Evolutionary conservation across 2,888 invertebrate genomes (phyloP).

Genomic region (Caenorhabditis zanzibari): DNA sequence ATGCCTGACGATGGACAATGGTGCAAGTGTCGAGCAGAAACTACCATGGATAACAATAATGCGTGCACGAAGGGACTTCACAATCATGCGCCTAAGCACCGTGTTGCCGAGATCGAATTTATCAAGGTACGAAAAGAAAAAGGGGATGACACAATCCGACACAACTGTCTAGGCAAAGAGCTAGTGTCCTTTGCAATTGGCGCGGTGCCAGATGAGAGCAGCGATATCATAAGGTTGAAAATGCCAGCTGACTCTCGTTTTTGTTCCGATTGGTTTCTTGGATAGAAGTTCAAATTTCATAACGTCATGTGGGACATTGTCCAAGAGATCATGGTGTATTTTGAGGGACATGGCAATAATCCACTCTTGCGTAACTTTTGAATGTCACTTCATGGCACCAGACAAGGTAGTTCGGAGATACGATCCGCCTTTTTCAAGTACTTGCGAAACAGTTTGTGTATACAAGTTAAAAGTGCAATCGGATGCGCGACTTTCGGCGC

Average conservation of each 20-base stretch:
- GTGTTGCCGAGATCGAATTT: slow-evolving; percentile 82
- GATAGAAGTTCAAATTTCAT: slow-evolving; percentile 62
- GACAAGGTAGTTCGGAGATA: slow-evolving; percentile 17
- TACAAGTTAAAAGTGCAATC: slow-evolving; percentile 52
- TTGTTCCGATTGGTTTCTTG: slow-evolving; percentile 53
- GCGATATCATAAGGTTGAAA: slow-evolving; percentile 60
- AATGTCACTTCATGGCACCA: slow-evolving; percentile 60
- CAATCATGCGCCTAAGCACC: slow-evolving; percentile 82
- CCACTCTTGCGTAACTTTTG: slow-evolving; percentile 50
- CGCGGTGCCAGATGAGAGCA: slow-evolving; percentile 62
- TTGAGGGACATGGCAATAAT: slow-evolving; percentile 7
- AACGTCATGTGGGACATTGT: slow-evolving; percentile 52
- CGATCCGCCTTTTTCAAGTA: slow-evolving; percentile 34
- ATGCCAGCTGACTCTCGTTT: slow-evolving; percentile 57
- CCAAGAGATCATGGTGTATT: slow-evolving; percentile 26
- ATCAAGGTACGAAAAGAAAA: slow-evolving; percentile 76
- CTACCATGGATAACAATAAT: slow-evolving; percentile 80
- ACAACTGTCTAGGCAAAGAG: slow-evolving; percentile 52
- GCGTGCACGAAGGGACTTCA: slow-evolving; percentile 82
- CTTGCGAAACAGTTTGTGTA: slow-evolving; percentile 37
- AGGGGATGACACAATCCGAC: slow-evolving; percentile 20
- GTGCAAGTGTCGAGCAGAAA: slow-evolving; percentile 82
- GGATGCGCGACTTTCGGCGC: slow-evolving; percentile 40
- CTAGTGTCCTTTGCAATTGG: slow-evolving; percentile 63
- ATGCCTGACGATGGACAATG: slow-evolving; percentile 78